Percentiles rank a stretch among this genome's conserved stretches.
Evolutionary conservation across 2,888 invertebrate species (phyloP).

Genomic region (Phengaris alcon): DNA sequence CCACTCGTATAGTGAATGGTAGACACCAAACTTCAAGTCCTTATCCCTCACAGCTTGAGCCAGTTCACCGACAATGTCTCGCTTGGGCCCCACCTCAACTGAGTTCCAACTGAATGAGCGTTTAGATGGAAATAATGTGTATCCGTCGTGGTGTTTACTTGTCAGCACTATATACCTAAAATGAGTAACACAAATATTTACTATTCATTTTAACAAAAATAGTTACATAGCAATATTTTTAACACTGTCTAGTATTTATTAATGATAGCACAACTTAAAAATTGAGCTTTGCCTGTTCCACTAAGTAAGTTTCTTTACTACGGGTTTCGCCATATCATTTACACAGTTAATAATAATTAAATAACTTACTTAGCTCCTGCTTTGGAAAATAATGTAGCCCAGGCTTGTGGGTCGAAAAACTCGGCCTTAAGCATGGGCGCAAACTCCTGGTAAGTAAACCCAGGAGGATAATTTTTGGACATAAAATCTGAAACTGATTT

Average conservation of each 20-base stretch:
- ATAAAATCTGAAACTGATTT: conserved; percentile 82
- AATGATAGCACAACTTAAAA: too few relatives aligned
- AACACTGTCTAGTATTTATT: neutral
- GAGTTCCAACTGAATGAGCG: conserved; percentile 92
- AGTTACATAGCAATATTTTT: neutral
- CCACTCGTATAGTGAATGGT: conserved; percentile 94
- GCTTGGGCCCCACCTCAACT: conserved; percentile 86
- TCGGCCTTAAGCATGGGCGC: conserved; percentile 93
- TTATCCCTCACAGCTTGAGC: conserved; percentile 82
- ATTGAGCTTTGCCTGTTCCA: too few relatives aligned
- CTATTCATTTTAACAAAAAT: conserved; percentile 6
- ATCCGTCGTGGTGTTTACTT: conserved; percentile 94
- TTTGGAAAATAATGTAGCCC: conserved; percentile 89
- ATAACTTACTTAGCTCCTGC: conserved; percentile 89
- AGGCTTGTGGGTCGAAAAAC: conserved; percentile 90
- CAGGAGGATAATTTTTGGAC: conserved; percentile 89
- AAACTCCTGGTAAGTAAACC: conserved; percentile 95
- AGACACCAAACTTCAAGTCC: conserved; percentile 88
- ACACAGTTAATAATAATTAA: neutral
- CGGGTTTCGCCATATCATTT: too few relatives aligned
- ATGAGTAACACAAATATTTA: neutral
- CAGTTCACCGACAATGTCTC: conserved; percentile 89
- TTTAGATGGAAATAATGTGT: conserved; percentile 89
- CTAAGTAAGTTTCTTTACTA: too few relatives aligned
- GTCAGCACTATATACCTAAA: conserved; percentile 88